A percentile compares a stretch with the other conserved stretches of the same genome.
phyloP scores from a whole-genome alignment of 2,797 vertebrate genomes.

The Gymnoscopelus braueri region DNA sequence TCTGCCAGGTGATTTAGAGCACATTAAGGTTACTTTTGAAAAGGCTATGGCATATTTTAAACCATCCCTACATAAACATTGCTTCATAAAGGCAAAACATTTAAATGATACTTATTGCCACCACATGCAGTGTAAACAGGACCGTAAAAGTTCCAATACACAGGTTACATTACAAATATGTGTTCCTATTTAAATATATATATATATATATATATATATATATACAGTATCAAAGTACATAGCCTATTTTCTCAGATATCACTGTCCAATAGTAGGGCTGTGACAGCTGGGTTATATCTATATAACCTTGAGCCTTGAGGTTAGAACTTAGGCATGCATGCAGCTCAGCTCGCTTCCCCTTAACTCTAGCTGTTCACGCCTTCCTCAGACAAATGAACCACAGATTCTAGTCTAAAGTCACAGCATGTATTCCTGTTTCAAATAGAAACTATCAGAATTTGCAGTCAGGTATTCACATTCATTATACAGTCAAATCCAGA shows the following conservation, averaged over 20 bases:
- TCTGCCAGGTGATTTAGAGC: slow-evolving; percentile 59
- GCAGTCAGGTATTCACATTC: no score
- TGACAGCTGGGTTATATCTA: neutral
- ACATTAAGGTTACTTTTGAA: slow-evolving; percentile 53
- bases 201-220: neutral
- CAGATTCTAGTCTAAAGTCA: no score
- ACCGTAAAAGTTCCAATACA: slow-evolving; percentile 25
- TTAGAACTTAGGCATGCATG: neutral
- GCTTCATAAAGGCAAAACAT: slow-evolving; percentile 18
- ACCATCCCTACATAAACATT: slow-evolving; percentile 41
- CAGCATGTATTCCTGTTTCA: no score
- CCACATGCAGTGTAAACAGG: slow-evolving; percentile 3
- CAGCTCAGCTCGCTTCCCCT: neutral
- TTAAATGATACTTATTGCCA: slow-evolving; percentile 44
- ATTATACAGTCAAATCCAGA: no score
- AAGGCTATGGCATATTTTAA: slow-evolving; percentile 60
- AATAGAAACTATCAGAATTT: no score
- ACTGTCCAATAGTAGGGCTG: neutral
- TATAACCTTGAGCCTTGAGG: slow-evolving; percentile 9
- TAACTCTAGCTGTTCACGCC: neutral
- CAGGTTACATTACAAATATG: slow-evolving; percentile 6
- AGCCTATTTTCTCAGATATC: neutral
- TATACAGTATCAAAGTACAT: neutral
- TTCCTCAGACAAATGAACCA: slow-evolving; percentile 11
- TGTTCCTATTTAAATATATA: neutral